These are phyloP conservation scores for Drosophila aldrichi DNA, from an alignment of 2,888 invertebrate genomes.

Conservation along the genomic window DNA sequence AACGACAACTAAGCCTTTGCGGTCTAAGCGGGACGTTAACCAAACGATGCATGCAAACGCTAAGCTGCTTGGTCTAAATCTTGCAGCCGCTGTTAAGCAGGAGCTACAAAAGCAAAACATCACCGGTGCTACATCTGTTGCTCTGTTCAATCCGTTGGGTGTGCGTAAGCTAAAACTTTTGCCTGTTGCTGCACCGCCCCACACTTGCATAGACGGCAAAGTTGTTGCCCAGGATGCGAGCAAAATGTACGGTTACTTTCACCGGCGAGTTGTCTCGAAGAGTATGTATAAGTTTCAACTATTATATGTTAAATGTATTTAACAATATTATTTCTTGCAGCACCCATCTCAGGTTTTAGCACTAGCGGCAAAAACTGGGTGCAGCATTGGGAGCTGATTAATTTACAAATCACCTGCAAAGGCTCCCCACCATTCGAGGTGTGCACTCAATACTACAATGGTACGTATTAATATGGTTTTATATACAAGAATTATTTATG, in stretches of 20 bases:
- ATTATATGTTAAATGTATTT: background rate
- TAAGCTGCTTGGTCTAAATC: slow-evolving; percentile 75
- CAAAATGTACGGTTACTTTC: slow-evolving; percentile 91
- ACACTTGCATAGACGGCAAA: slow-evolving; percentile 87
- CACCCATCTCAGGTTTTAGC: slow-evolving; percentile 89
- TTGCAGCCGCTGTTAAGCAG: slow-evolving; percentile 60
- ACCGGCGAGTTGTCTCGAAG: slow-evolving; percentile 88
- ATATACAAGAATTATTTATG: too few relatives aligned
- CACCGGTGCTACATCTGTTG: slow-evolving; percentile 45
- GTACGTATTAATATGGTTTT: slow-evolving; percentile 75
- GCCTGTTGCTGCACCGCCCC: slow-evolving; percentile 50
- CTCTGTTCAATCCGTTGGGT: slow-evolving; percentile 68
- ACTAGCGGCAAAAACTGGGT: slow-evolving; percentile 93
- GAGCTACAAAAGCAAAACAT: slow-evolving; percentile 37
- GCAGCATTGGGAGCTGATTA: slow-evolving; percentile 91
- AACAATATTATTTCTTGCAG: slow-evolving; percentile 85
- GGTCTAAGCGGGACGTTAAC: slow-evolving; percentile 67
- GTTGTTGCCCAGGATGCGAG: slow-evolving; percentile 88
- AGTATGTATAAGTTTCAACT: slow-evolving; percentile 86
- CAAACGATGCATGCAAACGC: slow-evolving; percentile 77
- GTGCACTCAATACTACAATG: slow-evolving; percentile 89
- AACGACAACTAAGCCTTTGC: slow-evolving; percentile 82
- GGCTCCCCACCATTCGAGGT: slow-evolving; percentile 91
- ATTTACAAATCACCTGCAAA: slow-evolving; percentile 89
- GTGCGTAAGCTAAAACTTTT: slow-evolving; percentile 31